Evolutionary conservation across 2,888 invertebrate species (phyloP).

Genomic region (Syrphus vitripennis): DNA sequence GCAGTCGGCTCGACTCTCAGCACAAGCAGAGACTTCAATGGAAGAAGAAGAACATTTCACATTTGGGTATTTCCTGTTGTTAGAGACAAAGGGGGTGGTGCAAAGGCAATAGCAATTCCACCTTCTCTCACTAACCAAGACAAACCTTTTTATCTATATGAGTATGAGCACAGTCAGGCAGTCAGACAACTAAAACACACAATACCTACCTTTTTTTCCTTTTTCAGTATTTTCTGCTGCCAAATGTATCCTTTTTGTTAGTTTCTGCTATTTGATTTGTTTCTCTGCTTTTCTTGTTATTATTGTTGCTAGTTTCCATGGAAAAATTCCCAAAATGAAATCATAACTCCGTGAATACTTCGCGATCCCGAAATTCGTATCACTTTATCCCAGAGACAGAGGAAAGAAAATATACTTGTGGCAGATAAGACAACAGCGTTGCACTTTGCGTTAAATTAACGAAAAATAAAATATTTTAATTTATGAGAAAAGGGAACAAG

Average conservation of each 20-base stretch:
- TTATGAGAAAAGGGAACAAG: conserved; percentile 20
- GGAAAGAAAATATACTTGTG: conserved; percentile 32
- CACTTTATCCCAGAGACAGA: conserved; percentile 34
- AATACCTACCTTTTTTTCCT: conserved; percentile 30
- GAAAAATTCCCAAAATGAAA: conserved; percentile 21
- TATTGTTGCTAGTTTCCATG: conserved; percentile 46
- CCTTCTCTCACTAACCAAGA: conserved; percentile 8
- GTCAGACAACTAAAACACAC: conserved; percentile 4
- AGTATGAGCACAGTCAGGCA: background rate
- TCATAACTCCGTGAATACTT: conserved; percentile 1
- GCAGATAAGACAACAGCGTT: conserved; percentile 36
- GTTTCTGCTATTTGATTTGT: conserved; percentile 1
- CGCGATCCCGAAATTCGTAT: conserved; percentile 11
- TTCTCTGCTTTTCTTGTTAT: conserved; percentile 28
- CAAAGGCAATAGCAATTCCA: conserved; percentile 11
- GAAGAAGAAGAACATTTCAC: conserved; percentile 41
- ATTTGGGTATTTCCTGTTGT: conserved; percentile 58
- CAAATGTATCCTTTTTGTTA: conserved; percentile 56
- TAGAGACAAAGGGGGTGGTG: conserved; percentile 37
- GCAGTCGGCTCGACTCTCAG: background rate
- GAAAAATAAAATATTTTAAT: conserved; percentile 1
- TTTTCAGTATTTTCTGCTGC: conserved; percentile 40
- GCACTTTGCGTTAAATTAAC: conserved; percentile 43
- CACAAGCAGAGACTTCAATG: background rate
- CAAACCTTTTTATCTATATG: conserved; percentile 4